A percentile compares a stretch with the other conserved stretches of the same genome.
phyloP scores from a whole-genome alignment of 2,113 vertebrate genomes.

The Erythrolamprus reginae region DNA sequence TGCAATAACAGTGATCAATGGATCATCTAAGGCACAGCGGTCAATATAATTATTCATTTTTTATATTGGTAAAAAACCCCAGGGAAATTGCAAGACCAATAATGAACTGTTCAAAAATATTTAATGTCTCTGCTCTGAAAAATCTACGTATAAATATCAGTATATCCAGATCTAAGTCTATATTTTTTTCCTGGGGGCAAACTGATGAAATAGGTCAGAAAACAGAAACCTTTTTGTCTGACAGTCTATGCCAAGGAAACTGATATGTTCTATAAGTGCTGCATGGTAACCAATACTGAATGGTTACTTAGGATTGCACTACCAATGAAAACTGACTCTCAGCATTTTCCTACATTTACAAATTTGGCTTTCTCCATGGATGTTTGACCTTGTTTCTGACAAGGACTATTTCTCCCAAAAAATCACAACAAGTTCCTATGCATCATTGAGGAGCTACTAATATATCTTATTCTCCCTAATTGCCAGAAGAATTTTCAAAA shows the following conservation, averaged over 20 bases:
- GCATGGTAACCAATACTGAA: background rate
- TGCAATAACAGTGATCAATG: background rate
- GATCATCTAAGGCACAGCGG: background rate
- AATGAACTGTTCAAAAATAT: background rate
- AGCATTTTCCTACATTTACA: background rate
- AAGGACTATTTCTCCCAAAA: background rate
- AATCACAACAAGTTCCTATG: background rate
- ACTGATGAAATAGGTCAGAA: conserved; percentile 46
- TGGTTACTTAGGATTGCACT: background rate
- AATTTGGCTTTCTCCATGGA: background rate
- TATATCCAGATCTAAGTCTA: background rate
- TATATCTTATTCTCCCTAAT: no score
- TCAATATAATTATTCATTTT: background rate
- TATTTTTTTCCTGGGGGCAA: conserved; percentile 32
- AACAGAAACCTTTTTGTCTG: conserved; percentile 47
- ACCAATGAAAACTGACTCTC: background rate
- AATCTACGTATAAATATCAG: background rate
- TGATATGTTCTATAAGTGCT: background rate
- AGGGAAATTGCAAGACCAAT: background rate
- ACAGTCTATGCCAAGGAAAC: conserved; percentile 20
- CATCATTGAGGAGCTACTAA: background rate
- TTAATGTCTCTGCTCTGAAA: background rate
- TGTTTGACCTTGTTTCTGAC: background rate
- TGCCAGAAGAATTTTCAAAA: background rate
- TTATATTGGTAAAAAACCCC: background rate